Base-by-base conservation (phyloP, 1,140 invertebrate genomes). In the Pseudomyrmex flavicornis region DNA sequence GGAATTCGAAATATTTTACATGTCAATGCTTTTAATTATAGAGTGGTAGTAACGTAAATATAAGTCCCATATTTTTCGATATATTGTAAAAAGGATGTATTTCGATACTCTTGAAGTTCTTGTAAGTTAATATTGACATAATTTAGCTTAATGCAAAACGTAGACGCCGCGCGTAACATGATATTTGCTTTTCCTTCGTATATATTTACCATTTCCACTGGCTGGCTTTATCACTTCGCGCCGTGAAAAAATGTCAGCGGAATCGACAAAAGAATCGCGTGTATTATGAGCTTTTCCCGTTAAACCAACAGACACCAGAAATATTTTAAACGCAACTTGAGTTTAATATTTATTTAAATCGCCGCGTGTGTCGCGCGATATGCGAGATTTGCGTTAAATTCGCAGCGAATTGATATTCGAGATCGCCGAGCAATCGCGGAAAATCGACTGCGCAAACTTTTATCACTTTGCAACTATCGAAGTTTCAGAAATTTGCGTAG, bases 51-150 rank as follows among this genome's bases (percentile, higher is more conserved):
- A 79, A 79, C 44, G 15, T 59, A 59, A 80, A 80, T 80, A 80
- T 70, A 59, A 70, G 22, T 72, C 54, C 44, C 35, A 35, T 35
- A 59, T 44, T 10, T 70, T 61, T 80, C 54, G 54, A 70, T 70
- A 72, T 80, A 80, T 80, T 80, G 76, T 50, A 48, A 80, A 69
- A 80, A 70, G 56, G 54, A 80, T 79, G 44, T 68, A 68, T 9
- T n/a, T 17, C 75, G 62, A 66, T 80, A 70, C 22, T 59, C 22
- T 17, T 72, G 66, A 80, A 70, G 52, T 80, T 70, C 76, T 80
- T 80, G 54, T 59, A 80, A 61, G 66, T 80, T 80, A 80, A 80
- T 80, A 72, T 80, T 80, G 76, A 80, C 66, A 72, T 80, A 80
- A 80, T 80, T 80, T 80, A 52, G 76, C 66, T 70, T 80, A 80